phyloP scores from a whole-genome alignment of 2,797 vertebrate species.

The Siniperca scherzeri region DNA sequence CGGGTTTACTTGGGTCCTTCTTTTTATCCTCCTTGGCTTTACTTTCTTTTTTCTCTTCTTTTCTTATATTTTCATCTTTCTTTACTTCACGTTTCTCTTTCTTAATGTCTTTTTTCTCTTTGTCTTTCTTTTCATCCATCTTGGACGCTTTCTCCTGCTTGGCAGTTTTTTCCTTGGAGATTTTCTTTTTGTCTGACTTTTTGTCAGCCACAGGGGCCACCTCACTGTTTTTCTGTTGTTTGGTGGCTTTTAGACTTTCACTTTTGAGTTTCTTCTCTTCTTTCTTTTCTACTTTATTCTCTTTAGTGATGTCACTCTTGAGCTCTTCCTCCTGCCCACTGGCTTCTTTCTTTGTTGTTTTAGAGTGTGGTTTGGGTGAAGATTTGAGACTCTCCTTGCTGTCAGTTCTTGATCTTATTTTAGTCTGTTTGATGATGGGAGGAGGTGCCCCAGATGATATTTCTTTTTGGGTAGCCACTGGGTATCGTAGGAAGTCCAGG shows the following conservation, averaged over 20 bases:
- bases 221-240: constrained; percentile 89
- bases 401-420: constrained; percentile 95
- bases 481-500: constrained; percentile 95
- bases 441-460: constrained; percentile 90
- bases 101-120: constrained; percentile 96
- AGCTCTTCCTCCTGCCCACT: constrained; percentile 89
- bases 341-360: constrained; percentile 90
- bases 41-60: constrained; percentile 93
- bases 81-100: constrained; percentile 87
- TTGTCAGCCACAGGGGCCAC: constrained; percentile 88
- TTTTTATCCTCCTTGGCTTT: constrained; percentile 95
- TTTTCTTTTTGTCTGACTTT: constrained; percentile 92
- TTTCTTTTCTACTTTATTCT: constrained; percentile 91
- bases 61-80: constrained; percentile 88
- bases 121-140: constrained; percentile 97
- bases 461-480: constrained; percentile 96
- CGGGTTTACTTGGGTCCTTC: constrained; percentile 90
- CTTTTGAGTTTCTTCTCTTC: constrained; percentile 89
- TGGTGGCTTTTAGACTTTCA: constrained; percentile 89
- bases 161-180: constrained; percentile 90
- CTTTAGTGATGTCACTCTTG: constrained; percentile 90
- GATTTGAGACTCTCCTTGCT: constrained; percentile 99
- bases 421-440: constrained; percentile 93
- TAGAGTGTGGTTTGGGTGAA: constrained; percentile 89
- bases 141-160: constrained; percentile 94